Evolutionary conservation across 2,113 vertebrate species (phyloP), one percentile per base, ranked within the genome.

Genomic region (Sterna hirundo): DNA sequence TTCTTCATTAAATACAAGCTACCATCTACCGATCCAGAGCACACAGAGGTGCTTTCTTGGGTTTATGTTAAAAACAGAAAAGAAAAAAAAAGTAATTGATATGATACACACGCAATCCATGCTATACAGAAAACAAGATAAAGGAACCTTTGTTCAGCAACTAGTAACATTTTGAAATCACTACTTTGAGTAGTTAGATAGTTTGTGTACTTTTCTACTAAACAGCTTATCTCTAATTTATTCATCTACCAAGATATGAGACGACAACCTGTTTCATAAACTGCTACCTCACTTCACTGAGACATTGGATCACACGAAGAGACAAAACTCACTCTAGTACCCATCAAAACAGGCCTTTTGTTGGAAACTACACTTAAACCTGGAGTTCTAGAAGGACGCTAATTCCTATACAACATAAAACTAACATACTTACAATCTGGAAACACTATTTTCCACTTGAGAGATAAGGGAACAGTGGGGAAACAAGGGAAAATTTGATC

Each of bases 11-110:
- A 94, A 64, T 98, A 98, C 4, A 93, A 90, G 2, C 94, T 70
- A 52, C 98, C 98, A 76, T 99, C 98, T 18, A 98, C 86, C 0
- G 98, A 98, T 36, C 98, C 98, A 18, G 98, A 99, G 57, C 71
- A 97, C 49, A 96, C 11, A 23, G 97, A 98, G 6, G 85, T 79
- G 18, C 40, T 93, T 93, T 64, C 98, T 97, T 92, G 64, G 40
- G 54, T 93, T 87, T 82, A 61, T 27, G 47, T 65, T 55, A 76
- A 82, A 85, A 84, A 65, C 3, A 64, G 52, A 60, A 91, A 83
- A 49, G 40, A 54, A 70, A 58, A 74, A 83, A 83, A 36, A 62
- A 49, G 13, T 13, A 79, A 84, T 21, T 79, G 5, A 44, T 46
- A 14, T 6, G 16, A 88, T 4, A 55, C 25, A 60, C 19, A 81